Base-by-base conservation (phyloP, 2,797 vertebrate species). In the Pempheris klunzingeri region DNA sequence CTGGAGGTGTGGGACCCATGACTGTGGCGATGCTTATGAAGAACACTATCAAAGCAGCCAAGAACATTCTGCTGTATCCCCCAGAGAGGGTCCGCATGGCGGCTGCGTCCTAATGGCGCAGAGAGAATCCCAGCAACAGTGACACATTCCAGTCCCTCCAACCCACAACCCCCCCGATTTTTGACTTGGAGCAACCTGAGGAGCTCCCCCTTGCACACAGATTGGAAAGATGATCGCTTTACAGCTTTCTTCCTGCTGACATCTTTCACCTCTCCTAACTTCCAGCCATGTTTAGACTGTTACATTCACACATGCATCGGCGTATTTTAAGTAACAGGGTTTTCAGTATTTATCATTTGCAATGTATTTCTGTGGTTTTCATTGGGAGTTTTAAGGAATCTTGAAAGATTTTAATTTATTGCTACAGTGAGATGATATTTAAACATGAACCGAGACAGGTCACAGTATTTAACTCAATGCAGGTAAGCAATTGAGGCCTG, bases 11-110 rank as follows among this genome's bases (percentile, higher is more conserved):
- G 1, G 98, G 98, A 38, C 98, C 98, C 74, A 98, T 99, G 97
- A 99, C 98, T 0, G 98, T 99, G 58, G 98, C 97, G 1, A 99
- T 99, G 98, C 95, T 99, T 4, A 99, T 99, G 98, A 99, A 98
- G 87, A 99, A 99, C 89, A 99, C 98, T 11, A 95, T 99, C 80
- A 99, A 98, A 4, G 98, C 98, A 1, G 97, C 98, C 3, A 98
- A 98, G 92, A 98, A 96, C 28, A 65, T 97, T 46, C 90, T 97
- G 73, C 92, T 94, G 36, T 91, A 79, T 28, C 92, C 93, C 2
- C 89, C 93, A 15, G 93, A 95, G 85, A 91, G 90, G 65, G 74
- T 96, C 65, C 91, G 91, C 68, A 91, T 96, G 92, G 94, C 91
- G 0, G 94, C 93, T 13, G 90, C 89, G 0, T 95, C 95, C 14